Evolutionary conservation across 2,888 invertebrate genomes (phyloP), one percentile per base, ranked within the genome.

Genomic region (Phyllotreta cruciferae): DNA sequence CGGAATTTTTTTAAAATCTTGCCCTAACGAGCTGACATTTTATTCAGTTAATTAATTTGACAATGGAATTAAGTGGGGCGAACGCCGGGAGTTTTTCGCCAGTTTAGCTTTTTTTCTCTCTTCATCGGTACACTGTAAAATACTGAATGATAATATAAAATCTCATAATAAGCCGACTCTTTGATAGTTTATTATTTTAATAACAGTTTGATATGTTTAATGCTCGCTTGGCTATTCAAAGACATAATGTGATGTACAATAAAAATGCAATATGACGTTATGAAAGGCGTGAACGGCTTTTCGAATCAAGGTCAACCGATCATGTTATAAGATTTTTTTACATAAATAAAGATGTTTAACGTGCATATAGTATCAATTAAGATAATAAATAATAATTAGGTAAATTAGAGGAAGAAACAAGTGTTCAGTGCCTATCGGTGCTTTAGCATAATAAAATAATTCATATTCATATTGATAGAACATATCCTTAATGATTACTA

Each of bases 401-500:
- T 49, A 36, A 56, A 56, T 62, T 56, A 62, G 38, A 50, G 41
- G 50, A 41, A 62, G 36, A 55, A 52, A 56, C 49, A 50, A 62
- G 61, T 62, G 56, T 62, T 62, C 49, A 36, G 45, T 13, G 50
- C 39, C 24, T 62, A 56, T 41, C 42, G 41, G 52, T 49, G 35
- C 47, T 42, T 62, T 62, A 56, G 52, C 62, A 62, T 56, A 62
- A 62, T 62, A 56, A 56, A 62, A 56, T 49, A 13, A 62, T 62
- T 62, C 62, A 50, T 62, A 62, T 62, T 62, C 56, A 62, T 56
- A 50, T 55, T 44, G 50, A 62, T 62, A 62, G 62, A 50, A 62
- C 55, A 61, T 47, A 41, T 61, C 14, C 24, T 47, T 57, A 49
- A 57, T 57, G 56, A 44, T 47, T 14, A 47, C 56, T 57, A 57